These are phyloP conservation scores for Barnardius zonarius DNA, from an alignment of 2,113 vertebrate genomes.

Conservation along the genomic window DNA sequence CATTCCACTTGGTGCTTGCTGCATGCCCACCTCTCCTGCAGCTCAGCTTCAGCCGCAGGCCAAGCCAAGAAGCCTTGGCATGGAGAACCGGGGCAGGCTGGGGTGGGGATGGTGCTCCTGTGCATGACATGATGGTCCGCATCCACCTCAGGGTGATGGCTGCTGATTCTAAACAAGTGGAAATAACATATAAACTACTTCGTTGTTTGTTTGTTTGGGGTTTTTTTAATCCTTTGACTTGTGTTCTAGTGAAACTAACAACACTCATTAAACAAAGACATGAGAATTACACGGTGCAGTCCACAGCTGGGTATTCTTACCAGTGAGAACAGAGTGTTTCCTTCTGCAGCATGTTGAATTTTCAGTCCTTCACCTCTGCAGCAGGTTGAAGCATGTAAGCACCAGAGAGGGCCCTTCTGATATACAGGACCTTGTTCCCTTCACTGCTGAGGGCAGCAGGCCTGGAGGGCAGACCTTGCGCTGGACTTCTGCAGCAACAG, in stretches of 20 bases:
- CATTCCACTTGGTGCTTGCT: neutral
- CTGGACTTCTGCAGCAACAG: neutral
- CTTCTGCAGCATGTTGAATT: neutral
- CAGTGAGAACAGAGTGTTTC: accelerated
- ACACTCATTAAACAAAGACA: neutral
- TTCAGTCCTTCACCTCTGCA: neutral
- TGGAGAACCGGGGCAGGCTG: conserved; percentile 47
- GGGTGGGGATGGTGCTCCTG: conserved; percentile 55
- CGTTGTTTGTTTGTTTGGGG: neutral
- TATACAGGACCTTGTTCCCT: neutral
- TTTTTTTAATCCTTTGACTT: neutral
- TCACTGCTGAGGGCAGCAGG: neutral
- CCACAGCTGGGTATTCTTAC: neutral
- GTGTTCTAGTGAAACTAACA: neutral
- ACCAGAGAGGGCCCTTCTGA: neutral
- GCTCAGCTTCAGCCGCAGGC: neutral
- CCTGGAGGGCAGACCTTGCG: neutral
- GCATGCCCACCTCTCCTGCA: neutral
- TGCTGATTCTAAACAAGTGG: neutral
- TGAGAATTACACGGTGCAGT: accelerated
- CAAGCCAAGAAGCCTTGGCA: neutral
- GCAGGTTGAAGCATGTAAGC: neutral
- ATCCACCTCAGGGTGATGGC: neutral
- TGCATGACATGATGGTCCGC: neutral
- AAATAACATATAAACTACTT: neutral